A percentile compares a stretch with the other conserved stretches of the same genome.
Conservation (phyloP, 2,888 invertebrate species). For the Parascotia fuliginaria region DNA sequence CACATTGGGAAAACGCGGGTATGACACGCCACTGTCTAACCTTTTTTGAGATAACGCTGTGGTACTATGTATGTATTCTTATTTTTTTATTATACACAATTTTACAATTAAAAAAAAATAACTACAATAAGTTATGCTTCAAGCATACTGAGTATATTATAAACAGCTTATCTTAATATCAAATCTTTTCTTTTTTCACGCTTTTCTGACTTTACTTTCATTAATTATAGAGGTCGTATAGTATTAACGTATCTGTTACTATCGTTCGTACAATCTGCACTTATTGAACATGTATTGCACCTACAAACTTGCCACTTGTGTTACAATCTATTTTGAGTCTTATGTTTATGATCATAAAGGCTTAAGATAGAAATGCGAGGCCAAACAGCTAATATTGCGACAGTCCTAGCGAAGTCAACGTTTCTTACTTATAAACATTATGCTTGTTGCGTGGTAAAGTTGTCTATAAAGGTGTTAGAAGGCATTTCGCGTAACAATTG, state of each 20-base stretch:
- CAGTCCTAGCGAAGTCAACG: conserved; percentile 72
- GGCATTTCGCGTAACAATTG: conserved; percentile 63
- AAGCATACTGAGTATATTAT: too few relatives aligned
- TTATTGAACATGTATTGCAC: conserved; percentile 62
- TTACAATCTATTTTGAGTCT: conserved; percentile 44
- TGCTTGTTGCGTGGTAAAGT: conserved; percentile 77
- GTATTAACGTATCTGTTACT: conserved; percentile 40
- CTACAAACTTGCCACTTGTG: conserved; percentile 55
- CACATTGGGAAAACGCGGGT: too few relatives aligned
- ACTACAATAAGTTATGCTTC: too few relatives aligned
- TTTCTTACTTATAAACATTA: conserved; percentile 81
- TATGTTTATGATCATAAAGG: conserved; percentile 36
- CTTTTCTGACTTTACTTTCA: conserved; percentile 53
- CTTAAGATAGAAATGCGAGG: conserved; percentile 22
- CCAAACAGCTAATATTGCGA: conserved; percentile 62
- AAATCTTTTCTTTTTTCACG: conserved; percentile 47
- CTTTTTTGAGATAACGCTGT: too few relatives aligned
- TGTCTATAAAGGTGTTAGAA: conserved; percentile 73
- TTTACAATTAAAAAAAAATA: too few relatives aligned
- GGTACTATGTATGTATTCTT: too few relatives aligned
- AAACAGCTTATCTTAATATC: neutral
- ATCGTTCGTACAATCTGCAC: conserved; percentile 58
- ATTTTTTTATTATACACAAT: too few relatives aligned
- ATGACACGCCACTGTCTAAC: too few relatives aligned
- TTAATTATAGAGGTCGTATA: conserved; percentile 44